Evolutionary conservation across 2,888 invertebrate genomes (phyloP), one percentile per base, ranked within the genome.

Genomic region (Perizoma affinitatum): DNA sequence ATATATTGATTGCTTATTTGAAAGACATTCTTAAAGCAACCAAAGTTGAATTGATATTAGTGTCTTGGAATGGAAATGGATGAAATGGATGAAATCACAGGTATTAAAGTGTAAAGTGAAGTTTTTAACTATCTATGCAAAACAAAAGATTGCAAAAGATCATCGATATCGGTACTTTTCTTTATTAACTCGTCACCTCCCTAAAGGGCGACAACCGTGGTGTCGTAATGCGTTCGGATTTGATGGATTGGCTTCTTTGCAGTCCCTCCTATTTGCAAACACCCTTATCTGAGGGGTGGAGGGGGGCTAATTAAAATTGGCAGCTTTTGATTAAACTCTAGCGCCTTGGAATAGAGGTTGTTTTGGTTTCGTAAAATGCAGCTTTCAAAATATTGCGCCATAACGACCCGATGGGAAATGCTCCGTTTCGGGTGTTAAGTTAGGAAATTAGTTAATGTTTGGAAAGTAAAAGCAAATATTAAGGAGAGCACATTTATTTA

Each of bases 231-330:
- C 89, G 88, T 83, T 87, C 87, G 88, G 81, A 88, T 91, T 92
- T 92, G 92, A 92, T 92, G 91, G 91, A 92, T 92, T 92, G 91
- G 91, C 91, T 92, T 90, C 91, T 90, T 90, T 87, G 86, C 87
- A 80, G 81, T 80, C 90, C 88, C 88, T 85, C 81, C 87, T 91
- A 90, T 91, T 90, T 90, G 90, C 90, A 91, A 91, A 90, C 90
- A 90, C 92, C 91, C 91, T 88, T 87, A 87, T 87, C 87, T 80
- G 82, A 77, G 64, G 71, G 74, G 73, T 73, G 73, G 71, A 74
- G 73, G 73, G 73, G 76, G 82, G 86, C 90, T 91, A 92, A 91
- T 91, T 92, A 91, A 90, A 91, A 91, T 89, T 86, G 87, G 82
- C 88, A 84, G 59, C 50, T 50, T 40, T 43, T 55, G 54, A 54